Evolutionary conservation across 2,797 vertebrate genomes (phyloP).

Genomic region (Oryzias dopingdopingensis): DNA sequence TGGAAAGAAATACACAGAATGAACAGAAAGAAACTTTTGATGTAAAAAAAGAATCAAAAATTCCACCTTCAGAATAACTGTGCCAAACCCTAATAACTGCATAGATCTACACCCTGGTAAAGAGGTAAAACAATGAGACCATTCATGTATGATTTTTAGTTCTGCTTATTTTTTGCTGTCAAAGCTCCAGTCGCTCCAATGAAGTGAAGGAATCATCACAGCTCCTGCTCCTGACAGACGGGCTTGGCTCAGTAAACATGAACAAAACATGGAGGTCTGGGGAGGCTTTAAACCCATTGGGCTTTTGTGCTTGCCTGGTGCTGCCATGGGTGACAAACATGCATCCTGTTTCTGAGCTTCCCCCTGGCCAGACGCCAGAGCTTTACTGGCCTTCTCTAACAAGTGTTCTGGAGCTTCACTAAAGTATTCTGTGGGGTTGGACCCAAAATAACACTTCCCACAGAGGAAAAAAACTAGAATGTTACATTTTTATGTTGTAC

Average conservation of each 20-base stretch:
- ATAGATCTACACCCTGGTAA: too few relatives aligned
- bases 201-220: slow-evolving; percentile 3
- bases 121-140: too few relatives aligned
- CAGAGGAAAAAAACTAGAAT: too few relatives aligned
- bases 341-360: slow-evolving; percentile 25
- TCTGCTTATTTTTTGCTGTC: background rate
- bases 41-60: too few relatives aligned
- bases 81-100: too few relatives aligned
- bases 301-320: slow-evolving; percentile 47
- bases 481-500: too few relatives aligned
- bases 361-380: slow-evolving; percentile 5
- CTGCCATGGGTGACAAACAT: slow-evolving; percentile 50
- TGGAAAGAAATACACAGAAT: too few relatives aligned
- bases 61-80: too few relatives aligned
- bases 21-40: too few relatives aligned
- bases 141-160: background rate
- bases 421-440: too few relatives aligned
- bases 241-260: slow-evolving; percentile 51
- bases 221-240: slow-evolving; percentile 27
- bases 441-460: too few relatives aligned
- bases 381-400: background rate
- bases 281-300: slow-evolving; percentile 39
- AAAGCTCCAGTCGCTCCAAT: background rate
- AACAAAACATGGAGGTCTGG: slow-evolving; percentile 52
- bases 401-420: background rate